phyloP scores from a whole-genome alignment of 1,140 invertebrate species.

The Polypedilum vanderplanki region DNA sequence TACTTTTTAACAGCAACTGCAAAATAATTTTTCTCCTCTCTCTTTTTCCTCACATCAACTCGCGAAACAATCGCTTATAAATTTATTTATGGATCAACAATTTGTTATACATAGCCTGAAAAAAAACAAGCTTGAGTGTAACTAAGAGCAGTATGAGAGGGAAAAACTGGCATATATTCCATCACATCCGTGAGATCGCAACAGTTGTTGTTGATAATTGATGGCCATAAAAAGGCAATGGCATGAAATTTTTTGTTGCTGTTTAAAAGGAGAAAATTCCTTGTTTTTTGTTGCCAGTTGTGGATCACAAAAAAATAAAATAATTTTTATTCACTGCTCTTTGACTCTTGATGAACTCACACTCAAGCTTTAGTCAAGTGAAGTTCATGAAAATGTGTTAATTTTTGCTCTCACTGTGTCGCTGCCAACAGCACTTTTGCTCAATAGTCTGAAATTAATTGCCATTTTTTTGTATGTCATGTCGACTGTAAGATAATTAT shows the following conservation, averaged over 20 bases:
- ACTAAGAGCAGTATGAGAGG: not conserved
- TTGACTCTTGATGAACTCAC: not conserved
- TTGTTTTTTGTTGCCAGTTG: not conserved
- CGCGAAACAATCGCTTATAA: not conserved
- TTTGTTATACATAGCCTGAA: not conserved
- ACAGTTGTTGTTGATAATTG: constrained; percentile 28
- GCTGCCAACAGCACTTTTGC: not conserved
- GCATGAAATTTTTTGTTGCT: not conserved
- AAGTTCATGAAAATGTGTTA: not conserved
- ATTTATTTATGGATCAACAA: constrained; percentile 24
- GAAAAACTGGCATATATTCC: constrained; percentile 15
- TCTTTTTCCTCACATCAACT: too few relatives aligned
- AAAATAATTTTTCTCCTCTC: too few relatives aligned
- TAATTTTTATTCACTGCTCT: not conserved
- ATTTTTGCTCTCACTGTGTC: not conserved
- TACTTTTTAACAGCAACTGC: too few relatives aligned
- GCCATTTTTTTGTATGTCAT: not conserved
- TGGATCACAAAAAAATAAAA: not conserved
- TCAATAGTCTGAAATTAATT: constrained; percentile 7
- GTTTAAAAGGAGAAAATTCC: not conserved
- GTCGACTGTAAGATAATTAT: constrained; percentile 4
- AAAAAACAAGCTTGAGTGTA: not conserved
- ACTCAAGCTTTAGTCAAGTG: not conserved
- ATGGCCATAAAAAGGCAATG: constrained; percentile 25
- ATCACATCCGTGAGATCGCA: constrained; percentile 24